Evolutionary conservation across 2,888 invertebrate species (phyloP).

Genomic region (Barypeithes pellucidus): DNA sequence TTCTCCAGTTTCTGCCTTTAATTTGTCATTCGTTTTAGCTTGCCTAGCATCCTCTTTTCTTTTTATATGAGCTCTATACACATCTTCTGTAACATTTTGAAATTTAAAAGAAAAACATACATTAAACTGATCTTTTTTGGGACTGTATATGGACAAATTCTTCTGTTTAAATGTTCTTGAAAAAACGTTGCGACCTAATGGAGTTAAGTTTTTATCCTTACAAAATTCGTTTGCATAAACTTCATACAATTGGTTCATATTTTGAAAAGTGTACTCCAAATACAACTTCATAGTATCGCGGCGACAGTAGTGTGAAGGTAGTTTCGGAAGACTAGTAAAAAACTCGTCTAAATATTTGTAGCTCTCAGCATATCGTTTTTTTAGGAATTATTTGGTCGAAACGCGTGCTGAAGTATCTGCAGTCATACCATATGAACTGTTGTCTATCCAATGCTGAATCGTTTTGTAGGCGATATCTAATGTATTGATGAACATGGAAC

Average conservation of each 20-base stretch:
- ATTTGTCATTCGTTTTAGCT: slow-evolving; percentile 42
- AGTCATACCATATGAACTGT: neutral
- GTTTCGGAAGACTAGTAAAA: slow-evolving; percentile 17
- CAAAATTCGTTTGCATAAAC: slow-evolving; percentile 42
- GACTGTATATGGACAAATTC: slow-evolving; percentile 37
- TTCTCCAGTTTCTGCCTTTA: slow-evolving; percentile 51
- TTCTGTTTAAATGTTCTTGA: slow-evolving; percentile 47
- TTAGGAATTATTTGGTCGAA: neutral
- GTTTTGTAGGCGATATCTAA: slow-evolving; percentile 1
- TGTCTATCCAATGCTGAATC: neutral
- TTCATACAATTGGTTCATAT: slow-evolving; percentile 50
- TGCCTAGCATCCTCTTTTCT: slow-evolving; percentile 13
- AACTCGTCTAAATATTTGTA: slow-evolving; percentile 10
- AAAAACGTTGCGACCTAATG: slow-evolving; percentile 41
- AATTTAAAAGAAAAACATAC: neutral
- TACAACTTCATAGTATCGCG: slow-evolving; percentile 52
- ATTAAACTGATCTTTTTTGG: slow-evolving; percentile 53
- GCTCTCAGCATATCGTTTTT: neutral
- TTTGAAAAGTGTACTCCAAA: slow-evolving; percentile 51
- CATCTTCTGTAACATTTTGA: neutral
- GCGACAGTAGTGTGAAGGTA: slow-evolving; percentile 41
- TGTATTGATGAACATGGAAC: slow-evolving; percentile 14
- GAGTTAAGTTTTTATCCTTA: slow-evolving; percentile 40
- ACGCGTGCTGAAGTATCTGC: neutral
- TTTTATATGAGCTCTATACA: neutral